Base-by-base conservation (phyloP, 30 jellyfish, hydroid and myxozoan species). In the Mastigias papua region DNA sequence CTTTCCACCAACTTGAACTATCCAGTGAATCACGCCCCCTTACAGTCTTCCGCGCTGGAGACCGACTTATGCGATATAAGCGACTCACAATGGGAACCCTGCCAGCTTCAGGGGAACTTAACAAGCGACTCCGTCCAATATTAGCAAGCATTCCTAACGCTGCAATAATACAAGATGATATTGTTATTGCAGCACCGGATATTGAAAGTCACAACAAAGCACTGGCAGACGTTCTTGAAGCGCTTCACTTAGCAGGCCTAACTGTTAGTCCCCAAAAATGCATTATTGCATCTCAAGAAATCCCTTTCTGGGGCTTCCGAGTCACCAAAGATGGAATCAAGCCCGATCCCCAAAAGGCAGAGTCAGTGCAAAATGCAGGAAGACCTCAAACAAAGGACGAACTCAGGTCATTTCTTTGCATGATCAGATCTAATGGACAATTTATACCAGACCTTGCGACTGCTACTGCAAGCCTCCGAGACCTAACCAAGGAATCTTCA, bases 31-130 rank as follows among this genome's bases (percentile, higher is more conserved):
- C 73, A 37, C 3, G 92, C 31, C 66, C 54, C 27, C 49, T 42
- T 42, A 83, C 50, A 83, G 97, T 80, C 8, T 35, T 80, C 37
- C 81, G 51, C 32, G 90, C 82, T 2, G 81, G 90, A 20, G 81
- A 66, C 29, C 42, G 50, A n/a, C 84, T 78, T 2, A 49, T 82
- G 88, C 34, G 97, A 8, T 90, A 82, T 67, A 83, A 48, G 46
- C 82, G 79, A 22, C 92, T 74, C 20, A 67, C 92, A 28, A 91
- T 91, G 89, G 92, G 92, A 0, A 63, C 85, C 31, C 64, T 48
- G 31, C 89, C 89, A 16, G 89, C 95, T 13, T 76, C 85, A 0
- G 92, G 95, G 13, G 95, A 91, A 87, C 89, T 91, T 13, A 75
- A 77, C 80, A 61, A 35, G 30, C 83, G 89, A 48, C 89, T 91